Conservation (phyloP, 1,140 invertebrate genomes). For the Trichonephila clavata region DNA sequence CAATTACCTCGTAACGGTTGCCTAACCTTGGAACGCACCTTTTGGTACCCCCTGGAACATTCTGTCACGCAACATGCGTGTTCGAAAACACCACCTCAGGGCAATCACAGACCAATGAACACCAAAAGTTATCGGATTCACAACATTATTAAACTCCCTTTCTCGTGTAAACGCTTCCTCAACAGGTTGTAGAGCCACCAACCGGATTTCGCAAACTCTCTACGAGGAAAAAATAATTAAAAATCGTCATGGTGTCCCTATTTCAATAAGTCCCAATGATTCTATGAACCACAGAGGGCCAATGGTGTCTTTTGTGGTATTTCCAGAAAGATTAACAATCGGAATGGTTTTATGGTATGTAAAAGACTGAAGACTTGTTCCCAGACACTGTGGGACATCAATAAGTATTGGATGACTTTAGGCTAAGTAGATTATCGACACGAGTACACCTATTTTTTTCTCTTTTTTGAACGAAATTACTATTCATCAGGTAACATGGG, state of each 20-base stretch:
- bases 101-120: slow-evolving; percentile 3
- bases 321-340: not conserved
- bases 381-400: not conserved
- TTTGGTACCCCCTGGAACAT: slow-evolving; percentile 21
- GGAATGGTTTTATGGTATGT: not conserved
- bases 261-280: too few relatives aligned
- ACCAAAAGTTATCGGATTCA: slow-evolving; percentile 32
- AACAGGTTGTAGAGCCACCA: not conserved
- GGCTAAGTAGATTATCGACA: slow-evolving; percentile 23
- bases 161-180: slow-evolving; percentile 1
- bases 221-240: not conserved
- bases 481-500: slow-evolving; percentile 27
- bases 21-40: slow-evolving; percentile 18
- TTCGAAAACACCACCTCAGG: not conserved
- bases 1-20: slow-evolving; percentile 39
- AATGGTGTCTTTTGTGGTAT: not conserved
- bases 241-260: too few relatives aligned
- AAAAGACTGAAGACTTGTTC: not conserved
- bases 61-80: slow-evolving; percentile 41
- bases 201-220: slow-evolving; percentile 1
- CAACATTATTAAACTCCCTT: not conserved
- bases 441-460: not conserved
- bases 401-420: not conserved
- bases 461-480: slow-evolving; percentile 5
- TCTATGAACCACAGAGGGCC: too few relatives aligned